Evolutionary conservation across 2,113 vertebrate genomes (phyloP).

Genomic region (Pongo pygmaeus): DNA sequence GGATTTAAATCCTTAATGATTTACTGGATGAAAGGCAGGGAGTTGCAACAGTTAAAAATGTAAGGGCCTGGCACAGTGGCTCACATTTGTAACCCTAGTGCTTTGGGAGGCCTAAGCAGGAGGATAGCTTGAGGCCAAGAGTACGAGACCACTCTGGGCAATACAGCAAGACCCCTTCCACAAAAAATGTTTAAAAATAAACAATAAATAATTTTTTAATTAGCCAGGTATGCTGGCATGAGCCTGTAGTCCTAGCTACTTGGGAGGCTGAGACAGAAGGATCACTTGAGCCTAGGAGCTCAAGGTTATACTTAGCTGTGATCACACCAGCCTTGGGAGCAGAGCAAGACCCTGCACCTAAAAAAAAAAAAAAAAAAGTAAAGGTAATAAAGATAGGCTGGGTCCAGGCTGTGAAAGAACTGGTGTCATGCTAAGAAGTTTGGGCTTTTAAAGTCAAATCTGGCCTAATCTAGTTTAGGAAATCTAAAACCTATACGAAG

Average conservation of each 20-base stretch:
- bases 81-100: background rate
- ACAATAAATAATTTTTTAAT: background rate
- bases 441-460: background rate
- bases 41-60: background rate
- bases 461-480: background rate
- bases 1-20: background rate
- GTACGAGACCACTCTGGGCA: no score
- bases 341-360: no score
- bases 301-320: no score
- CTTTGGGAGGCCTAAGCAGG: background rate
- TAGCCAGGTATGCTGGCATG: no score
- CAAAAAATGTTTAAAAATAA: background rate
- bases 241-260: no score
- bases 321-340: no score
- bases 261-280: no score
- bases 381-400: background rate
- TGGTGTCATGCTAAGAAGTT: background rate
- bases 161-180: no score
- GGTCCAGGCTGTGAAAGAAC: background rate
- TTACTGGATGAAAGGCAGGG: background rate
- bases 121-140: background rate
- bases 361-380: background rate
- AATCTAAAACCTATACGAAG: slow-evolving; percentile 3
- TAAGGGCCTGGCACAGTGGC: background rate
- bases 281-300: no score